These are phyloP conservation scores for Neodiprion lecontei DNA, from an alignment of 1,140 invertebrate species.

Conservation along the genomic window DNA sequence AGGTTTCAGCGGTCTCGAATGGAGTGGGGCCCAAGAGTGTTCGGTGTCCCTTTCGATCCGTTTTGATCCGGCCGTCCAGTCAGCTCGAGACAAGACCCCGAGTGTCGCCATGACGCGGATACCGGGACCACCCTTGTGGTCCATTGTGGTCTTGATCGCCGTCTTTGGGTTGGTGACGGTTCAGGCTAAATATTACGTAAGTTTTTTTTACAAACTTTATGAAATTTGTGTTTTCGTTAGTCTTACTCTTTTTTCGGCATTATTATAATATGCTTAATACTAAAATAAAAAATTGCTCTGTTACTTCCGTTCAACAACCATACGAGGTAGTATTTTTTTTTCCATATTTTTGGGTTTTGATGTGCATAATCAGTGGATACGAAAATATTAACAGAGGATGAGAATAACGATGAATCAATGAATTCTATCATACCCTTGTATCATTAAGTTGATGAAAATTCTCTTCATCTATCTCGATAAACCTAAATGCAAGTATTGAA, in stretches of 20 bases:
- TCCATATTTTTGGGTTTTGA: too few relatives aligned
- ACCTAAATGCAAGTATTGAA: too few relatives aligned
- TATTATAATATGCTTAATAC: slow-evolving; percentile 7
- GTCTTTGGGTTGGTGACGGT: slow-evolving; percentile 26
- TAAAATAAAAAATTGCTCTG: slow-evolving; percentile 21
- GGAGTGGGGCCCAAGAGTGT: not conserved
- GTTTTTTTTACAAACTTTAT: slow-evolving; percentile 20
- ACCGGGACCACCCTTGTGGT: slow-evolving; percentile 29
- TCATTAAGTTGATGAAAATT: too few relatives aligned
- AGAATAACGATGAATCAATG: too few relatives aligned
- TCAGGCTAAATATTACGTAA: slow-evolving; percentile 37
- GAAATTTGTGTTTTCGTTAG: not conserved
- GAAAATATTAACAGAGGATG: too few relatives aligned
- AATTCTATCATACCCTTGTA: too few relatives aligned
- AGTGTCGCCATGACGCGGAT: slow-evolving; percentile 18
- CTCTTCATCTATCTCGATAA: too few relatives aligned
- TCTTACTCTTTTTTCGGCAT: not conserved
- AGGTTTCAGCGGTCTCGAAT: not conserved
- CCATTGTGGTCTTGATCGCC: slow-evolving; percentile 26
- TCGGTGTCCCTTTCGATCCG: not conserved
- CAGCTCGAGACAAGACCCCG: slow-evolving; percentile 3
- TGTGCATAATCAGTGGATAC: too few relatives aligned
- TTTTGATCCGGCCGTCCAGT: not conserved
- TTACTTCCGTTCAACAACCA: not conserved
- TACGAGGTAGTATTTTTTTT: too few relatives aligned